Conservation (phyloP, 2,113 vertebrate species). For the Heloderma charlesbogerti region DNA sequence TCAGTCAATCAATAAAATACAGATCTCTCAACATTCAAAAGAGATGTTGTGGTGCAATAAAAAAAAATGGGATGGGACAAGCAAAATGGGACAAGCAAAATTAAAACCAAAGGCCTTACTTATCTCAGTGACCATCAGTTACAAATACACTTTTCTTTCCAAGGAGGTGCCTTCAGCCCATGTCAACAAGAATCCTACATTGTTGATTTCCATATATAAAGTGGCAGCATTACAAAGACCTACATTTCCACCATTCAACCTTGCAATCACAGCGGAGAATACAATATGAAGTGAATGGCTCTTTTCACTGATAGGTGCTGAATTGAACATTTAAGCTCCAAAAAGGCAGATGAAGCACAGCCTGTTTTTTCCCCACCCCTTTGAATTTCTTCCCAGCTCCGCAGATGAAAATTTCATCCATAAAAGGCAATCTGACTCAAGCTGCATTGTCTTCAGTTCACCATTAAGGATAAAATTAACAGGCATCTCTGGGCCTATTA, state of each 20-base stretch:
- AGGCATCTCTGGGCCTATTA: conserved; percentile 4
- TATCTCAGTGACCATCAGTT: neutral
- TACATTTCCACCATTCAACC: neutral
- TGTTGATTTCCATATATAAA: neutral
- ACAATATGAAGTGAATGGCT: neutral
- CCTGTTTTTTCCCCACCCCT: neutral
- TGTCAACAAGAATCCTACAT: neutral
- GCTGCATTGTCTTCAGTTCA: neutral
- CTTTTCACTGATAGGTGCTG: neutral
- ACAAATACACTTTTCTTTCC: neutral
- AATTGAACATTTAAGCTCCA: neutral
- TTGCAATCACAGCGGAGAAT: neutral
- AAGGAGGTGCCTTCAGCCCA: too few species aligned
- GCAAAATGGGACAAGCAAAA: neutral
- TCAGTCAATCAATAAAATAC: too few species aligned
- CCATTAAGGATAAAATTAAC: neutral
- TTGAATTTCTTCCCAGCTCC: neutral
- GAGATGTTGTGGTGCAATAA: neutral
- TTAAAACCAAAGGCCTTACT: neutral
- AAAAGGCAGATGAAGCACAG: neutral
- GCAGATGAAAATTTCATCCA: conserved; percentile 4
- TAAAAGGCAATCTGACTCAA: conserved; percentile 21
- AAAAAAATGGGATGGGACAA: too few species aligned
- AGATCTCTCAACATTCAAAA: neutral
- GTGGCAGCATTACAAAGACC: neutral